phyloP scores from a whole-genome alignment of 2,797 vertebrate genomes.

The Aeoliscus strigatus region DNA sequence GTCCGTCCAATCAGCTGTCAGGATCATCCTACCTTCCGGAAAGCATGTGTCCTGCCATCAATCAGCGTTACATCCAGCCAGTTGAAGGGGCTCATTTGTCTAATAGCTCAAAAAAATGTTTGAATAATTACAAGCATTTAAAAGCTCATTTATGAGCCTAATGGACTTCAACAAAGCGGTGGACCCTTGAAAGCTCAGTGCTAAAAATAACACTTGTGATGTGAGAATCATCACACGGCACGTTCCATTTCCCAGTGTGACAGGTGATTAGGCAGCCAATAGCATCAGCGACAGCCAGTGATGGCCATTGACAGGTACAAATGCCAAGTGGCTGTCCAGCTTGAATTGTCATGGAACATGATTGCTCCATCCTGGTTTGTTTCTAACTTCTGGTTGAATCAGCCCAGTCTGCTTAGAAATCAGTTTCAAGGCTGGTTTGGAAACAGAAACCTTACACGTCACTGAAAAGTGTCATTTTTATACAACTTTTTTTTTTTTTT shows the following conservation, averaged over 20 bases:
- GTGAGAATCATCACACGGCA: constrained; percentile 28
- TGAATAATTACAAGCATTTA: constrained; percentile 59
- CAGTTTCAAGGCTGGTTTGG: too few relatives aligned
- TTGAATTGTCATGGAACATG: too few relatives aligned
- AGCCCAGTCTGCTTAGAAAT: too few relatives aligned
- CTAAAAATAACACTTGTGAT: constrained; percentile 52
- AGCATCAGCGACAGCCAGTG: constrained; percentile 14
- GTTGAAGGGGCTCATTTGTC: constrained; percentile 34
- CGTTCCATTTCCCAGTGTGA: constrained; percentile 32
- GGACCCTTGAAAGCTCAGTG: constrained; percentile 26
- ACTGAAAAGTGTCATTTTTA: too few relatives aligned
- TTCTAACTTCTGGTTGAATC: too few relatives aligned
- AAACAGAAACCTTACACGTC: too few relatives aligned
- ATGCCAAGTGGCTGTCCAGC: too few relatives aligned
- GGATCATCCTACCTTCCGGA: constrained; percentile 27
- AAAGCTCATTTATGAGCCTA: constrained; percentile 59
- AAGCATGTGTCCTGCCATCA: constrained; percentile 21
- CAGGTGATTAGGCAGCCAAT: constrained; percentile 46
- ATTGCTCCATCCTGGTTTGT: too few relatives aligned
- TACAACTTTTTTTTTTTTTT: too few relatives aligned
- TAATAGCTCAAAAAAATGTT: constrained; percentile 42
- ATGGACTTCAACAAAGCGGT: constrained; percentile 51
- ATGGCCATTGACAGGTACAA: constrained; percentile 5
- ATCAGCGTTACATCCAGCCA: constrained; percentile 4
- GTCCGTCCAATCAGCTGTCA: constrained; percentile 47